A percentile compares a stretch with the other conserved stretches of the same genome.
Conservation (phyloP, 2,797 vertebrate genomes). For the Urosaurus nigricauda region DNA sequence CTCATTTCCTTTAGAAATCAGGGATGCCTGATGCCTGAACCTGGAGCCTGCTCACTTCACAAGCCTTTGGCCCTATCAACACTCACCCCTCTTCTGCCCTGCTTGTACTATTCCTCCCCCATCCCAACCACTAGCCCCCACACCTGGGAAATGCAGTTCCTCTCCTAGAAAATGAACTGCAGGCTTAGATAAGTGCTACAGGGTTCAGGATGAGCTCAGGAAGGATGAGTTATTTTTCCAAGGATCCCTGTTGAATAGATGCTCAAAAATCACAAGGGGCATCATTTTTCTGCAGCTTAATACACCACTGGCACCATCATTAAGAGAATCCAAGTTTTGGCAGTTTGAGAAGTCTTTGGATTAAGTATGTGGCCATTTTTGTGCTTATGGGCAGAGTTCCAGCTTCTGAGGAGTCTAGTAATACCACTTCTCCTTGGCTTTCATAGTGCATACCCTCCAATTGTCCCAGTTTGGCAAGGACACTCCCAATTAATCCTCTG, state of each 20-base stretch:
- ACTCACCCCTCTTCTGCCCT: not conserved
- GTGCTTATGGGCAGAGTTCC: not conserved
- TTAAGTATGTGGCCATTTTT: not conserved
- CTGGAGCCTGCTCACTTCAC: not conserved
- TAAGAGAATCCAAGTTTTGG: not conserved
- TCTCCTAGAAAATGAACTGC: constrained; percentile 37
- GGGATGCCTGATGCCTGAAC: constrained; percentile 1
- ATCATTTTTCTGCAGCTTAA: not conserved
- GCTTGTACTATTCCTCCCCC: not conserved
- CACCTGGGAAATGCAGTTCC: constrained; percentile 29
- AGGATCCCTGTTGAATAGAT: constrained; percentile 56
- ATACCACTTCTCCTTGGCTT: no score
- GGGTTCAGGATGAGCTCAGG: constrained; percentile 2
- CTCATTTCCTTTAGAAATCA: fast-evolving
- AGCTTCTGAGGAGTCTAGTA: not conserved
- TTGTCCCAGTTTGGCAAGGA: no score
- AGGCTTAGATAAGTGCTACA: not conserved
- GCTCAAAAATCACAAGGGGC: constrained; percentile 45
- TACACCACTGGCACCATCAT: not conserved
- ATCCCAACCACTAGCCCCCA: not conserved
- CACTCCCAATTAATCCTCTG: no score
- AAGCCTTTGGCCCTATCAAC: not conserved
- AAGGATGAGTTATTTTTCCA: constrained; percentile 63
- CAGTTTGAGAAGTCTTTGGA: not conserved
- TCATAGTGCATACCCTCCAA: no score